Percentiles rank a stretch among this genome's conserved stretches.
phyloP scores from a whole-genome alignment of 2,888 invertebrate genomes.

The Catocala fraxini region DNA sequence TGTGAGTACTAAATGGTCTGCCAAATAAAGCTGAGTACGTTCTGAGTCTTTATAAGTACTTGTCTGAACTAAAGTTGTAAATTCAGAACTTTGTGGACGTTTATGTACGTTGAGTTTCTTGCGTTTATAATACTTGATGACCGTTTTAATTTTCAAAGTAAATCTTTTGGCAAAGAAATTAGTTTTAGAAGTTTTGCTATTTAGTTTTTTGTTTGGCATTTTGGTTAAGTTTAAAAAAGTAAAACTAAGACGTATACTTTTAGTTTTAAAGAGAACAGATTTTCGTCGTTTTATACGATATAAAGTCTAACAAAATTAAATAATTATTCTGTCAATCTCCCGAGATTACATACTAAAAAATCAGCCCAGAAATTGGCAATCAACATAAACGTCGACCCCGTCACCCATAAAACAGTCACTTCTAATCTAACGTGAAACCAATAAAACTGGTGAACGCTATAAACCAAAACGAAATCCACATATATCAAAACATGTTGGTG shows the following conservation, averaged over 20 bases:
- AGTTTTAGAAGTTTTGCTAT: conserved; percentile 10
- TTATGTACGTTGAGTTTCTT: conserved; percentile 45
- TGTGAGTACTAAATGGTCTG: conserved; percentile 52
- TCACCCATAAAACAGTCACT: conserved; percentile 61
- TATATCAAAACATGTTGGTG: conserved; percentile 71
- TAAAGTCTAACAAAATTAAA: conserved; percentile 13
- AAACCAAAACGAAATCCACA: conserved; percentile 71
- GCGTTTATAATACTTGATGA: conserved; percentile 50
- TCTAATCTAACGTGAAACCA: conserved; percentile 72
- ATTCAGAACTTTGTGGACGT: conserved; percentile 54
- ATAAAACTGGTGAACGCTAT: conserved; percentile 71
- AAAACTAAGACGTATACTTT: background rate
- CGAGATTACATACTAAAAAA: conserved; percentile 34
- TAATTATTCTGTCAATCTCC: conserved; percentile 42
- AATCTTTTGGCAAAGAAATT: conserved; percentile 21
- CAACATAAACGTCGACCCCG: conserved; percentile 58
- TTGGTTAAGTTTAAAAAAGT: background rate
- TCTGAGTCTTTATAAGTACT: conserved; percentile 55
- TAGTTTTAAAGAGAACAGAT: background rate
- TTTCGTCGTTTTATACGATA: too few species aligned
- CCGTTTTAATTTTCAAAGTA: conserved; percentile 45
- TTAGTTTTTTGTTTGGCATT: conserved; percentile 24
- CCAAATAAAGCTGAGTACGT: conserved; percentile 61
- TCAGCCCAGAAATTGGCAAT: conserved; percentile 57
- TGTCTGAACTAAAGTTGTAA: conserved; percentile 58